Evolutionary conservation across 2,113 vertebrate species (phyloP).

Genomic region (Urocitellus parryii): DNA sequence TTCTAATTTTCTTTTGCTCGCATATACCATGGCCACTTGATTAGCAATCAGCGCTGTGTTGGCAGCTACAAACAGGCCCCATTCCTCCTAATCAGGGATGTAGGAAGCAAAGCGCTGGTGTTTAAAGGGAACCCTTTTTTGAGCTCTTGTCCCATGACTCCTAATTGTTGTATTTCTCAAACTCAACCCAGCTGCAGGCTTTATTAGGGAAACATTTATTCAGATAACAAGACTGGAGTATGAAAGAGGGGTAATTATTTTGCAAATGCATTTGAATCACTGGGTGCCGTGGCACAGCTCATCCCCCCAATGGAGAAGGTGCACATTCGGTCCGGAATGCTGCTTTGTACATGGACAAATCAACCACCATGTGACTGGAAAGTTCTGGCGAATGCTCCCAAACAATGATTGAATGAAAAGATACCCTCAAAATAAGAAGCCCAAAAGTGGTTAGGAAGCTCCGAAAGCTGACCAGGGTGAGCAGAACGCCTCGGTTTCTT

Average conservation of each 20-base stretch:
- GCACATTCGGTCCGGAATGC: slow-evolving; percentile 52
- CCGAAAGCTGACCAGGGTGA: not conserved
- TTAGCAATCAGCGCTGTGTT: slow-evolving; percentile 78
- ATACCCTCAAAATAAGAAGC: not conserved
- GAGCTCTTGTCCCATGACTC: slow-evolving; percentile 80
- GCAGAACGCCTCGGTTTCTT: not conserved
- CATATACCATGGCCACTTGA: slow-evolving; percentile 76
- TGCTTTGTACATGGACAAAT: slow-evolving; percentile 70
- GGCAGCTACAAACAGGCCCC: slow-evolving; percentile 43
- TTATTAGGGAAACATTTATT: slow-evolving; percentile 84
- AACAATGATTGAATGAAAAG: slow-evolving; percentile 54
- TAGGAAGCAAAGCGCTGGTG: slow-evolving; percentile 65
- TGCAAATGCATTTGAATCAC: slow-evolving; percentile 71
- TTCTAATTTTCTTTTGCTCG: slow-evolving; percentile 69
- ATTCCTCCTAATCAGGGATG: slow-evolving; percentile 72
- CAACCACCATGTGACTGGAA: slow-evolving; percentile 11
- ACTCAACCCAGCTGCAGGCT: slow-evolving; percentile 81
- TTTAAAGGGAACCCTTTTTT: slow-evolving; percentile 76
- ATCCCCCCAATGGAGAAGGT: slow-evolving; percentile 43
- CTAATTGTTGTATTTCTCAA: slow-evolving; percentile 81
- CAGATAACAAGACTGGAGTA: slow-evolving; percentile 75
- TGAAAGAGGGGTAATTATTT: slow-evolving; percentile 78
- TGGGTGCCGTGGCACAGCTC: slow-evolving; percentile 36
- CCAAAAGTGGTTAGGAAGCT: not conserved
- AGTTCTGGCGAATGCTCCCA: slow-evolving; percentile 30